Evolutionary conservation across 2,888 invertebrate genomes (phyloP).

Genomic region (Phorcus lineatus): DNA sequence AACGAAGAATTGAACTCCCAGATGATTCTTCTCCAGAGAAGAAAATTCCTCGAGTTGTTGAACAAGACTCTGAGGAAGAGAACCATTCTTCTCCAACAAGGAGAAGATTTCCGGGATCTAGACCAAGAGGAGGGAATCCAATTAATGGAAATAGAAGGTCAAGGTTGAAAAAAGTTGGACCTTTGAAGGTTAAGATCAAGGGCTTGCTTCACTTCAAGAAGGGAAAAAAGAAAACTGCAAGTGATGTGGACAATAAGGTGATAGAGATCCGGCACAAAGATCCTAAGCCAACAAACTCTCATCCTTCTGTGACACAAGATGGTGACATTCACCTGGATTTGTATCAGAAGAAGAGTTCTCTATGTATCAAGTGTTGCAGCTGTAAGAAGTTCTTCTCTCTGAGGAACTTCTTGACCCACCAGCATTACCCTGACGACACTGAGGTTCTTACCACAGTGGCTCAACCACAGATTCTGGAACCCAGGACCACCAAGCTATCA

Average conservation of each 20-base stretch:
- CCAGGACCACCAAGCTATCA: conserved; percentile 53
- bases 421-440: conserved; percentile 61
- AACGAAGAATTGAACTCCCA: background rate
- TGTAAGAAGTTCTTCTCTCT: conserved; percentile 69
- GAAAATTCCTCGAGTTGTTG: background rate
- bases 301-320: conserved; percentile 26
- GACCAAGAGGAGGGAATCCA: background rate
- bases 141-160: background rate
- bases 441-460: conserved; percentile 58
- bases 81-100: background rate
- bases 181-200: conserved; percentile 44
- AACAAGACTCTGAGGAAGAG: conserved; percentile 12
- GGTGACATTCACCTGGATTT: conserved; percentile 59
- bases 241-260: background rate
- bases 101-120: background rate
- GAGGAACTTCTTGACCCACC: conserved; percentile 65
- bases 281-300: conserved; percentile 9
- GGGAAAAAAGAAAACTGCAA: conserved; percentile 18
- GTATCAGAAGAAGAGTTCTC: conserved; percentile 61
- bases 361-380: conserved; percentile 68
- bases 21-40: background rate
- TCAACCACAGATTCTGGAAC: conserved; percentile 59
- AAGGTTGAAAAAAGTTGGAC: conserved; percentile 33
- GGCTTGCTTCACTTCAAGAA: conserved; percentile 37
- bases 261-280: conserved; percentile 20